Evolutionary conservation across 2,888 invertebrate species (phyloP).

Genomic region (Diarsia dahlii): DNA sequence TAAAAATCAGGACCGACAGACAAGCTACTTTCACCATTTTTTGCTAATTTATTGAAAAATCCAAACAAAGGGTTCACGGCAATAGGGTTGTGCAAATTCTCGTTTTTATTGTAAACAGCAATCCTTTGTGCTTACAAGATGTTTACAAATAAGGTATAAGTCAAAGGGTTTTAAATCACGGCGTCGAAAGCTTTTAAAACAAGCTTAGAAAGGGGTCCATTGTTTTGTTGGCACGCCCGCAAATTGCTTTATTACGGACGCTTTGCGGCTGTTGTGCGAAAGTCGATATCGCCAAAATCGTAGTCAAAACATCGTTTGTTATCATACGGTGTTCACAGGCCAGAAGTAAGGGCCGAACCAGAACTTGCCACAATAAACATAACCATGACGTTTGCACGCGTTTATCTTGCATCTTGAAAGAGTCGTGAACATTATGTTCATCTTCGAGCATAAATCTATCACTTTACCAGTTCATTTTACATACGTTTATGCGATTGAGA

Average conservation of each 20-base stretch:
- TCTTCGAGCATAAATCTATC: constrained; percentile 71
- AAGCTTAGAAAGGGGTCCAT: constrained; percentile 88
- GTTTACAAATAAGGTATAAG: constrained; percentile 89
- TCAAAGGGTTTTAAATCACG: constrained; percentile 91
- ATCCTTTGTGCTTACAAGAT: constrained; percentile 85
- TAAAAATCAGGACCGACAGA: constrained; percentile 66
- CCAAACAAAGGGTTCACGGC: constrained; percentile 84
- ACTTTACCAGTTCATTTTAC: constrained; percentile 63
- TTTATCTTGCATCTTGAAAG: constrained; percentile 59
- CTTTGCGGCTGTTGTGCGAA: constrained; percentile 82
- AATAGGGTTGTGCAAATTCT: constrained; percentile 88
- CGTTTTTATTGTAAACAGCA: constrained; percentile 82
- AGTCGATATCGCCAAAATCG: constrained; percentile 87
- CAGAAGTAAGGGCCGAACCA: constrained; percentile 54
- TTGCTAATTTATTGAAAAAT: constrained; percentile 73
- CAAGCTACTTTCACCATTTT: constrained; percentile 80
- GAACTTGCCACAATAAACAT: constrained; percentile 63
- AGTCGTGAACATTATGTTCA: constrained; percentile 62
- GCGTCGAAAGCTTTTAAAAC: constrained; percentile 90
- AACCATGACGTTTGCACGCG: constrained; percentile 51
- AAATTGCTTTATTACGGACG: constrained; percentile 90
- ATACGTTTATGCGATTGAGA: constrained; percentile 55
- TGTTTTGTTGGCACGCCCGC: constrained; percentile 88
- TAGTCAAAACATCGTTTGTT: constrained; percentile 88
- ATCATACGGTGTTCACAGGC: constrained; percentile 74